Evolutionary conservation across 2,888 invertebrate genomes (phyloP), one percentile per base, ranked within the genome.

Genomic region (Tricholauxania praeusta): DNA sequence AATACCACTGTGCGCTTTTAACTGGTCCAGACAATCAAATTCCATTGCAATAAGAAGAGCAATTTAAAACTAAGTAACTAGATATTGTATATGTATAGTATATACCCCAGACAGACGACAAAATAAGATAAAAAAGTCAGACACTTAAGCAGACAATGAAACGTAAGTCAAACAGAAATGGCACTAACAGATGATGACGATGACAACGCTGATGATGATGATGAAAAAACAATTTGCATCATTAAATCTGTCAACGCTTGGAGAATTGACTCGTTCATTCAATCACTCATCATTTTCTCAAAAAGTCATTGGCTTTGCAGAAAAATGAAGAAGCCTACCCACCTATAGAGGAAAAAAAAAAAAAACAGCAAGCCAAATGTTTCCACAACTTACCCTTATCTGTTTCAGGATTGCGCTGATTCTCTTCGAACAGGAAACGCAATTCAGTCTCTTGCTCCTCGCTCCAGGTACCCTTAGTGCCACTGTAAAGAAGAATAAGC

Each of bases 361-460:
- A 12, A n/a, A 17, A 4, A 3, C 3, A 48, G 17, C 17, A 32
- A 63, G 14, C 12, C 2, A 22, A 3, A 28, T 2, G 3, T 49
- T 51, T 8, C 15, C 59, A 47, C 19, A 28, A 77, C 79, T 83
- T 89, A 93, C 93, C 93, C 90, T 93, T 91, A 80, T 92, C 89
- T 75, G 91, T 91, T 82, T 92, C 89, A 59, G 91, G 91, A 84
- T 91, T 91, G 59, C 88, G 89, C 87, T 92, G 92, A 86, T 95
- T 95, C 87, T 97, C 96, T 89, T 94, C 93, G 86, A 93, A 96
- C 70, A 98, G 89, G 75, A 91, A 90, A 65, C 92, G 90, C 57
- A 98, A 88, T 88, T 97, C 97, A 76, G 93, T 91, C 86, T 97
- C 96, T 85, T 97, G 93, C 80, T 93, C 93, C 82, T 96, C 96